Evolutionary conservation across 2,888 invertebrate genomes (phyloP), one percentile per base, ranked within the genome.

Genomic region (Shargacucullia verbasci): DNA sequence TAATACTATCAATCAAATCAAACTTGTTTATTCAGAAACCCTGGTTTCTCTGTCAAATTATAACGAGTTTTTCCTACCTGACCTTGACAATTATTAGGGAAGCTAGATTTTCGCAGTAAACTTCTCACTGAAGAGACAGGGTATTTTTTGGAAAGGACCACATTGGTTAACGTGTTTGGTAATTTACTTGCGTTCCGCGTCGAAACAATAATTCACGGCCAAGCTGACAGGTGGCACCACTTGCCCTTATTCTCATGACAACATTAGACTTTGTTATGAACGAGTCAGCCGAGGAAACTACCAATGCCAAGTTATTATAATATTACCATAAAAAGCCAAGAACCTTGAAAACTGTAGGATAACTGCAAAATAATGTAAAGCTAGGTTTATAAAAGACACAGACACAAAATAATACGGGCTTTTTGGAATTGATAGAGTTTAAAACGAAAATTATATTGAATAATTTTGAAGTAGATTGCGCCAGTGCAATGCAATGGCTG

Each of bases 161-260:
- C 20, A 20, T 3, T 20, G 4, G 2, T 20, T 2, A 3, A 20
- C 4, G 20, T 20, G 31, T 15, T 34, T 12, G 34, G 41, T 63
- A 10, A 48, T 64, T 70, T 45, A 57, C 39, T 57, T 58, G 65
- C 71, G 71, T 58, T 53, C 52, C 45, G 59, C 66, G 35, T 64
- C 52, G 66, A 48, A 27, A 43, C 58, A 41, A 53, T 58, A 53
- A 58, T 67, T 67, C 70, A 67, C 58, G 65, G 66, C 38, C 66
- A 58, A 13, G 45, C 34, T 38, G 71, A 64, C 66, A 70, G 66
- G 71, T 70, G 71, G 52, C 41, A 58, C 48, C 20, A 58, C 48
- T 58, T 58, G 71, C 27, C 65, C 66, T 41, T 59, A 46, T 67
- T 67, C 71, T 49, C 71, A 67, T 44, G 45, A 45, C 40, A 33